These are phyloP conservation scores for Muntiacus reevesi DNA, from an alignment of 2,113 vertebrate species.

Conservation along the genomic window DNA sequence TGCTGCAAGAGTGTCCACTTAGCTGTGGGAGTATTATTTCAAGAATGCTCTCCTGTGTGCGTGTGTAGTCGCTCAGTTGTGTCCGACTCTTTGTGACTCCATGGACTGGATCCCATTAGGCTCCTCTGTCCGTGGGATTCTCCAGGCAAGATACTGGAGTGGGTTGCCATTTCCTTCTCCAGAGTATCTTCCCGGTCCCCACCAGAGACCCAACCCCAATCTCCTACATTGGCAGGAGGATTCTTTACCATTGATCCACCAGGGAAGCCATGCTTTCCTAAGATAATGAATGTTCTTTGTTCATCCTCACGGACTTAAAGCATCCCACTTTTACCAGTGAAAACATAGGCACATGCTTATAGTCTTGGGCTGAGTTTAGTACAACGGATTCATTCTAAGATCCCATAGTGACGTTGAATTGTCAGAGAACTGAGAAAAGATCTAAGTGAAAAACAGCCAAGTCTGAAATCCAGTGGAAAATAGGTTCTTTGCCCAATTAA, in stretches of 20 bases:
- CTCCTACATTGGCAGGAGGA: background rate
- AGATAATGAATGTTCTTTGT: background rate
- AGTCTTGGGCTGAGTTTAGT: background rate
- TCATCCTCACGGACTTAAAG: background rate
- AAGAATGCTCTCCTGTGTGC: background rate
- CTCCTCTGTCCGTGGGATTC: background rate
- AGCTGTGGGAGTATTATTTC: background rate
- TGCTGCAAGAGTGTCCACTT: background rate
- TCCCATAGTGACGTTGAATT: background rate
- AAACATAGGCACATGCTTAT: background rate
- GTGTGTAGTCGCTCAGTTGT: background rate
- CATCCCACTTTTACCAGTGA: background rate
- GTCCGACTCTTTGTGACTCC: background rate
- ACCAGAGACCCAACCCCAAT: background rate
- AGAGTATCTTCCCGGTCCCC: background rate
- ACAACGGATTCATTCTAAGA: background rate
- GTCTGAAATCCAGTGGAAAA: background rate
- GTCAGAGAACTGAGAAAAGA: background rate
- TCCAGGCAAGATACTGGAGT: background rate
- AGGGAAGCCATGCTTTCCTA: background rate
- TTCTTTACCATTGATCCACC: background rate
- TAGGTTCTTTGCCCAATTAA: background rate
- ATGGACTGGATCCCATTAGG: background rate
- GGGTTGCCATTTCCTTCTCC: background rate
- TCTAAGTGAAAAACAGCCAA: background rate